Evolutionary conservation across 2,888 invertebrate genomes (phyloP).

Genomic region (Cheiracanthium punctorium): DNA sequence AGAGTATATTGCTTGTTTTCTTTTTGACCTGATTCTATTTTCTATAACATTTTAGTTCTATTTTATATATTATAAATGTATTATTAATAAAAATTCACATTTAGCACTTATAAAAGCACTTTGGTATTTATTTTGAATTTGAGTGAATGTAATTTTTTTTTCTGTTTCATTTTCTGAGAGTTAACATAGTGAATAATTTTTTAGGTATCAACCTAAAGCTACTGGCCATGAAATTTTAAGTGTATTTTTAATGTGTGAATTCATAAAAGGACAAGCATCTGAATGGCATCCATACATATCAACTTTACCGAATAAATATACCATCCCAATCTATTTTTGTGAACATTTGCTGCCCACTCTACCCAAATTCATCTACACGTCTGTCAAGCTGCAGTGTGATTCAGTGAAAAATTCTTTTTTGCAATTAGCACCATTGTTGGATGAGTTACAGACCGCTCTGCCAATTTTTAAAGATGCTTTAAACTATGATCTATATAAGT

Average conservation of each 20-base stretch:
- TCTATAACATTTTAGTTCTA: too few species aligned
- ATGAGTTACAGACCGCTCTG: constrained; percentile 74
- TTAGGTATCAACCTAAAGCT: constrained; percentile 69
- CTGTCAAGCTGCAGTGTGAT: constrained; percentile 13
- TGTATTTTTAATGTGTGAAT: constrained; percentile 84
- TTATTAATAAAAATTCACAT: too few species aligned
- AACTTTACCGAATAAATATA: constrained; percentile 74
- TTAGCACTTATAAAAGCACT: too few species aligned
- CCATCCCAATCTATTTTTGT: constrained; percentile 34
- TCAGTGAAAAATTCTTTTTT: constrained; percentile 22
- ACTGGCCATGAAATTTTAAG: constrained; percentile 85
- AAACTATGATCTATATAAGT: constrained; percentile 81
- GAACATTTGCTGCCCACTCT: constrained; percentile 1
- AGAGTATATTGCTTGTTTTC: too few species aligned
- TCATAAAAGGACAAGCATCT: constrained; percentile 78
- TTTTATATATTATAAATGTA: too few species aligned
- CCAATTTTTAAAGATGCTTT: constrained; percentile 80
- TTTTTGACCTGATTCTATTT: too few species aligned
- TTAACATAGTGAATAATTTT: too few species aligned
- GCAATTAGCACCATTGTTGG: constrained; percentile 13
- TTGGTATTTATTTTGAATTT: too few species aligned
- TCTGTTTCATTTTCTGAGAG: too few species aligned
- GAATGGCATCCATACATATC: constrained; percentile 75
- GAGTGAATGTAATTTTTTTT: too few species aligned
- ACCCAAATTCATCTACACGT: constrained; percentile 5